Base-by-base conservation (phyloP, 2,797 vertebrate genomes). In the Mormyrus proboscirostris region DNA sequence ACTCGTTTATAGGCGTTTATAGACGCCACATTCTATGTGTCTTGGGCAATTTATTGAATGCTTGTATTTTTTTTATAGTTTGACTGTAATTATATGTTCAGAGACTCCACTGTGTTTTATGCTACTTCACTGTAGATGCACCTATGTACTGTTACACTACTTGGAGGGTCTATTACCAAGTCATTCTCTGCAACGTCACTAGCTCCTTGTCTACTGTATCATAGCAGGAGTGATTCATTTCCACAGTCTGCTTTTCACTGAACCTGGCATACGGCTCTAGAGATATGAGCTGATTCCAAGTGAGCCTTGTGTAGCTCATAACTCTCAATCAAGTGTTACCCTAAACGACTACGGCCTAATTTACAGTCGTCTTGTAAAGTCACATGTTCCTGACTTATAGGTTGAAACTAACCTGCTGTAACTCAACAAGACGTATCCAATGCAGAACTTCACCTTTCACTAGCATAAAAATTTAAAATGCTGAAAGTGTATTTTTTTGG, bases 231-330 rank as follows among this genome's bases (percentile, higher is more conserved):
- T 89, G 89, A 73, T 87, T 89, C 49, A 86, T 89, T 73, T 53
- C 53, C 2, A 1, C 29, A 44, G 59, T 7, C 83, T 49, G 83
- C 88, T 89, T 65, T 89, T 76, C 41, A 25, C 25, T 33, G 62
- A 65, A 86, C 89, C 47, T 86, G 89, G 89, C 53, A 76, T 50
- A 33, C 29, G 16, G 49, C 49, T 10, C 84, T 9, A 12, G 84
- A 87, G 89, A 89, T 73, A 89, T 86, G 83, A 62, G 38, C 62
- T 44, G 84, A 76, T 53, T 73, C 69, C 83, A 86, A 76, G 29
- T 44, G 62, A 73, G 47, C 47, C 29, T n/a, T 19, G 47, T 50
- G 8, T 25, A 53, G 29, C 25, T 33, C 29, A 55, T 76, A 62
- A 73, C 59, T 51, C 83, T 69, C 59, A 69, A 89, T 59, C 76